These are phyloP conservation scores for Selenia dentaria DNA, from an alignment of 2,888 invertebrate genomes.

Conservation along the genomic window DNA sequence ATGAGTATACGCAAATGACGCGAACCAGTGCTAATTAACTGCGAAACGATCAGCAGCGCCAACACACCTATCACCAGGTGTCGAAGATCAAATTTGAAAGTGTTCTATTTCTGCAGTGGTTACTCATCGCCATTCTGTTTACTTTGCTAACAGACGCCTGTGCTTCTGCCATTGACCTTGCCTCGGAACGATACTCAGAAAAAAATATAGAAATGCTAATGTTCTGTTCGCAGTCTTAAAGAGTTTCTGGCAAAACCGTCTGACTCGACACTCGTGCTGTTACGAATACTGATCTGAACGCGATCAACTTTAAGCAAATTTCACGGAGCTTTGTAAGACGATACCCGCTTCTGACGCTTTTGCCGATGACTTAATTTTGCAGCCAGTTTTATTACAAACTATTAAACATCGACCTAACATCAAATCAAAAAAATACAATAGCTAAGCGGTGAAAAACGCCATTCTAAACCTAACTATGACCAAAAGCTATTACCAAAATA, in stretches of 20 bases:
- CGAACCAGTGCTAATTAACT: constrained; percentile 34
- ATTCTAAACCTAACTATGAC: too few relatives aligned
- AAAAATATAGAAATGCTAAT: constrained; percentile 56
- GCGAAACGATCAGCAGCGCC: constrained; percentile 41
- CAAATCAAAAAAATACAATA: not conserved
- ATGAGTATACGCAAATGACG: constrained; percentile 30
- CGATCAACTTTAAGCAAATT: constrained; percentile 20
- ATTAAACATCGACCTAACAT: constrained; percentile 11
- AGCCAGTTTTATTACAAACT: constrained; percentile 13
- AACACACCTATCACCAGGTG: constrained; percentile 59
- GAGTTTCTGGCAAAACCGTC: constrained; percentile 29
- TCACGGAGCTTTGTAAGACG: constrained; percentile 19
- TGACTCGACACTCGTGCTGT: constrained; percentile 30
- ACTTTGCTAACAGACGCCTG: constrained; percentile 68
- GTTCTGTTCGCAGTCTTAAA: constrained; percentile 46
- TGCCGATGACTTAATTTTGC: constrained; percentile 18
- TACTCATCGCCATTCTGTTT: constrained; percentile 75
- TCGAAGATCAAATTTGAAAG: constrained; percentile 60
- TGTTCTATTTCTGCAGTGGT: constrained; percentile 70
- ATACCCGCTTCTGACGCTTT: constrained; percentile 11
- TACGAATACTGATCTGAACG: constrained; percentile 22
- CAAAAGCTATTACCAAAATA: too few relatives aligned
- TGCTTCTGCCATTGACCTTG: constrained; percentile 79
- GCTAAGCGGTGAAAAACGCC: constrained; percentile 1
- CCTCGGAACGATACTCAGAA: constrained; percentile 52